Evolutionary conservation across 2,888 invertebrate genomes (phyloP).

Genomic region (Polylopha cassiicola): DNA sequence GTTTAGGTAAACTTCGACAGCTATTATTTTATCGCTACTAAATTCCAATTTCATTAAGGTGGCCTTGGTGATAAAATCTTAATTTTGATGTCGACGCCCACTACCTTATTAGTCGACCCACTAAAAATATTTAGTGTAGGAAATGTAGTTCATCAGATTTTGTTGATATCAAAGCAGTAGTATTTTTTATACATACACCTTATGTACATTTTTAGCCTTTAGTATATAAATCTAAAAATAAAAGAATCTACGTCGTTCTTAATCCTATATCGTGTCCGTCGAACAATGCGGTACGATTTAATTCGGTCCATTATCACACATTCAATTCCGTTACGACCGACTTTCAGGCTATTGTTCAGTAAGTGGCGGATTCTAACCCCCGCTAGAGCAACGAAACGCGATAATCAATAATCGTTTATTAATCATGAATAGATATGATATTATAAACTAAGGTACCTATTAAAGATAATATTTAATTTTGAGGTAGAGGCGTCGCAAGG

Average conservation of each 20-base stretch:
- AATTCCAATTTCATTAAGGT: conserved; percentile 22
- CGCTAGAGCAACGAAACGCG: conserved; percentile 24
- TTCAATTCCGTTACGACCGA: conserved; percentile 34
- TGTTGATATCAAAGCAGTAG: too few relatives aligned
- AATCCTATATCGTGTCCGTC: too few relatives aligned
- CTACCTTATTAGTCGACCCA: conserved; percentile 15
- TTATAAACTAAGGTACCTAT: too few relatives aligned
- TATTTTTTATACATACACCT: too few relatives aligned
- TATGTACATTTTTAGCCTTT: conserved; percentile 9
- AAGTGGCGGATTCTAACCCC: conserved; percentile 34
- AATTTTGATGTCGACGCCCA: conserved; percentile 17
- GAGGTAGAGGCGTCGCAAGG: too few relatives aligned
- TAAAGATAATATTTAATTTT: too few relatives aligned
- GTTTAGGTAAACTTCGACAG: too few relatives aligned
- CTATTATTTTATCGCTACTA: too few relatives aligned
- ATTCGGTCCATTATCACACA: conserved; percentile 34
- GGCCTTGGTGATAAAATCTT: conserved; percentile 22
- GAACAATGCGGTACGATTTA: conserved; percentile 38
- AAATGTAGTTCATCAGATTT: conserved; percentile 14
- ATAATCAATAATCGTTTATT: conserved; percentile 10
- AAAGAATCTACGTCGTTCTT: conserved; percentile 23
- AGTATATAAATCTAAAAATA: conserved; percentile 16
- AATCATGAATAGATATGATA: too few relatives aligned
- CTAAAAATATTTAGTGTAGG: conserved; percentile 15
- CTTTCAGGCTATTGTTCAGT: conserved; percentile 34